phyloP scores from a whole-genome alignment of 2,113 vertebrate genomes.

The Hippocampus barbouri region DNA sequence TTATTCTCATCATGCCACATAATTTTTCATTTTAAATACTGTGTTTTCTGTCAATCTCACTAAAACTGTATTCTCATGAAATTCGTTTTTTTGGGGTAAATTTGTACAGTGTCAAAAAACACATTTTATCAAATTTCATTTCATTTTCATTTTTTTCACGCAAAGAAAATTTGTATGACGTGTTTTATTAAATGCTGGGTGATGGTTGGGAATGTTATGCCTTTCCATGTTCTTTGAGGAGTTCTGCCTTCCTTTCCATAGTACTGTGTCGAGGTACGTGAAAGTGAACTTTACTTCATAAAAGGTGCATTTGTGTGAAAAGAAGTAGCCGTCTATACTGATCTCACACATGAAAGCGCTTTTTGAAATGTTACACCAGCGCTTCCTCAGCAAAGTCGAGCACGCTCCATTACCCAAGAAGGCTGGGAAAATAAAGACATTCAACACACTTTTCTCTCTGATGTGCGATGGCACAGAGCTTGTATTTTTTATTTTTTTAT shows the following conservation, averaged over 20 bases:
- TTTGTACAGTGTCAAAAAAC: too few species aligned
- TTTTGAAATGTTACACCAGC: conserved; percentile 37
- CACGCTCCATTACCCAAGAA: conserved; percentile 24
- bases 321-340: neutral
- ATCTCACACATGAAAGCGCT: neutral
- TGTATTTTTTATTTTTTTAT: conserved; percentile 37
- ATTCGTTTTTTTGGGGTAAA: too few species aligned
- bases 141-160: too few species aligned
- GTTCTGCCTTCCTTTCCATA: neutral
- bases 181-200: neutral
- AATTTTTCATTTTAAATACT: too few species aligned
- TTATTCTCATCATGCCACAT: too few species aligned
- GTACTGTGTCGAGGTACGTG: conserved; percentile 3
- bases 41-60: too few species aligned
- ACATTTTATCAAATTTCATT: too few species aligned
- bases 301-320: neutral
- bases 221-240: neutral
- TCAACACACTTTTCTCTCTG: conserved; percentile 38
- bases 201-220: neutral
- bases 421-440: conserved; percentile 30
- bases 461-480: conserved; percentile 60
- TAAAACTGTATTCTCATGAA: too few species aligned
- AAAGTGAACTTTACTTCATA: neutral
- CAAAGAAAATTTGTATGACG: too few species aligned
- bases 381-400: conserved; percentile 41